Percentiles rank a stretch among this genome's conserved stretches.
phyloP scores from a whole-genome alignment of 2,888 invertebrate species.

The Ypsolopha sequella region DNA sequence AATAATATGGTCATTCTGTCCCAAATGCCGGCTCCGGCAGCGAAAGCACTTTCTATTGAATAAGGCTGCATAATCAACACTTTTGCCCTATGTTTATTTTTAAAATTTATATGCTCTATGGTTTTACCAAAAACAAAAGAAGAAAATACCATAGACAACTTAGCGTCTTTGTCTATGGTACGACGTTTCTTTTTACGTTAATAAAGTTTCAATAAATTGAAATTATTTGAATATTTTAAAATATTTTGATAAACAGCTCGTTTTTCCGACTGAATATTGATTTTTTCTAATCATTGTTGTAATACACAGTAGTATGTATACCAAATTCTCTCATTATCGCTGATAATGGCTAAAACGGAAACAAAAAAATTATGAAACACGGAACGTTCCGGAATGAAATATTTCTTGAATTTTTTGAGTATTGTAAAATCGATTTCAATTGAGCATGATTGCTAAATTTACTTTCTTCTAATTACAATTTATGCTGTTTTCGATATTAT shows the following conservation, averaged over 20 bases:
- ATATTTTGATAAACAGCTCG: too few relatives aligned
- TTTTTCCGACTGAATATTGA: too few relatives aligned
- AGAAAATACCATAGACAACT: slow-evolving; percentile 20
- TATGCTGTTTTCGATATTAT: slow-evolving; percentile 23
- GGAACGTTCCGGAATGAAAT: slow-evolving; percentile 62
- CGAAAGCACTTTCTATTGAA: too few relatives aligned
- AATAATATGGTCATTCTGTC: too few relatives aligned
- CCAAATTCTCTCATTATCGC: too few relatives aligned
- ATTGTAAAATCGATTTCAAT: slow-evolving; percentile 63
- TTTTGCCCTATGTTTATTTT: neutral
- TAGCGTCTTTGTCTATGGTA: slow-evolving; percentile 38
- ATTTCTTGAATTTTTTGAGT: slow-evolving; percentile 59
- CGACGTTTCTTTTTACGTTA: slow-evolving; percentile 29
- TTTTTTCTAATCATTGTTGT: too few relatives aligned
- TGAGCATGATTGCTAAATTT: slow-evolving; percentile 58
- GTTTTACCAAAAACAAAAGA: slow-evolving; percentile 7
- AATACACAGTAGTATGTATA: too few relatives aligned
- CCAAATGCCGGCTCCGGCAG: too few relatives aligned
- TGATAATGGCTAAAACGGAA: too few relatives aligned
- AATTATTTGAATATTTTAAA: too few relatives aligned
- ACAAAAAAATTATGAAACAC: slow-evolving; percentile 21
- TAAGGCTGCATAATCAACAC: neutral
- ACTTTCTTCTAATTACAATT: slow-evolving; percentile 28
- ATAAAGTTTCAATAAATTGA: too few relatives aligned
- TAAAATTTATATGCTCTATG: neutral